Base-by-base conservation (phyloP, 2,113 vertebrate species). In the Canis aureus region DNA sequence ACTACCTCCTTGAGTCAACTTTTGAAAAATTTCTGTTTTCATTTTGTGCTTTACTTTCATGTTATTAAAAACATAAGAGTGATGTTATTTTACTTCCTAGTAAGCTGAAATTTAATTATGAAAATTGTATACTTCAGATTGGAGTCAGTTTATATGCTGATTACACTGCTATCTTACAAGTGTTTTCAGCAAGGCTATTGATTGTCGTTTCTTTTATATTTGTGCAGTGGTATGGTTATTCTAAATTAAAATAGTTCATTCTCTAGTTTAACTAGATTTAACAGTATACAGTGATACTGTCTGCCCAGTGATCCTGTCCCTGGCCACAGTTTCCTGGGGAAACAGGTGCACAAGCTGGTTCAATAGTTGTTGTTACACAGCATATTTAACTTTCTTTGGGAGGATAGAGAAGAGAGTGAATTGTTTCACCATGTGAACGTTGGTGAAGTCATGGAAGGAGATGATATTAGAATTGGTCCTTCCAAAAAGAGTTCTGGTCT, bases 21-120 rank as follows among this genome's bases (percentile, higher is more conserved):
- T 95, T 97, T 69, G 89, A 8, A 15, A 27, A 38, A 15, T 91
- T 97, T 95, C 25, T 25, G 3, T 20, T 57, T 69, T 73, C 11
- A 64, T 79, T 94, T 96, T 89, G 60, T 89, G 16, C 78, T 74
- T 43, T 95, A 79, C 57, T 23, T 97, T 57, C 59, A 66, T 90
- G 20, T 90, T 20, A 81, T 89, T 55, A 60, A 94, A 85, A 93
- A 92, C 16, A 15, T 43, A 71, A 95, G 23, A 66, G 22, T 96
- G 27, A 62, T 84, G 3, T 82, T 89, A 95, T 95, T 97, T 43
- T 94, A 67, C 38, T 95, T 95, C 27, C 22, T 49, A 51, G 38
- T 93, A 79, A 73, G 93, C n/a, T 96, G 76, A 95, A 92, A 7
- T 92, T 95, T 84, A 91, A 93, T 80, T 89, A 69, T 43, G 17